These are phyloP conservation scores for Oryzias sinensis DNA, from an alignment of 2,797 vertebrate species.

Conservation along the genomic window DNA sequence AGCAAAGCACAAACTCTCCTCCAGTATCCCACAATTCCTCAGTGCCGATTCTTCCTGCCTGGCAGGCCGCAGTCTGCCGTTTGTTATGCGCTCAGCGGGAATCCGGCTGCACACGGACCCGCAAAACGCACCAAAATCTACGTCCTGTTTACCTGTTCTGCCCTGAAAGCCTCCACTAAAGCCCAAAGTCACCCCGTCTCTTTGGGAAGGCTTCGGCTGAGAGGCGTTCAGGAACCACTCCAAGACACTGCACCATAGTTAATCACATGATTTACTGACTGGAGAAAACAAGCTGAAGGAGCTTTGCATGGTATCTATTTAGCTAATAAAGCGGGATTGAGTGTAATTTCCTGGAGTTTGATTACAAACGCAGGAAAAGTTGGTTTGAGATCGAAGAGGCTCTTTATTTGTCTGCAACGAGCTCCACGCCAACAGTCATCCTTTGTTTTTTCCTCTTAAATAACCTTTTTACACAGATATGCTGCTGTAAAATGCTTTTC, in stretches of 20 bases:
- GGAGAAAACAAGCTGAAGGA: conserved; percentile 1
- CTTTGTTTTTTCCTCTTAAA: conserved; percentile 49
- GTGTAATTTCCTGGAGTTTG: conserved; percentile 29
- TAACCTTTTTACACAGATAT: conserved; percentile 30
- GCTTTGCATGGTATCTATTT: conserved; percentile 8
- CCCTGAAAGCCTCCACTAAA: neutral
- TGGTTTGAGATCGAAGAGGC: conserved; percentile 21
- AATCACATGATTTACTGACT: conserved; percentile 19
- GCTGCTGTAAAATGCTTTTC: conserved; percentile 40
- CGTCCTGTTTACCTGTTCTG: conserved; percentile 42
- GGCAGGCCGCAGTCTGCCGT: conserved; percentile 54
- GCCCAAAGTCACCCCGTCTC: neutral
- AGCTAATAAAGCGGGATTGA: conserved; percentile 7
- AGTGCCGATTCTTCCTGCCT: conserved; percentile 44
- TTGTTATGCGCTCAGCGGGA: conserved; percentile 63
- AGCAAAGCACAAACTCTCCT: conserved; percentile 54
- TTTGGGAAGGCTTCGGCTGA: conserved; percentile 14
- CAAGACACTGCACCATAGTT: conserved; percentile 11
- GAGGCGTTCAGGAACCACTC: conserved; percentile 20
- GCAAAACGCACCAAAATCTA: conserved; percentile 14
- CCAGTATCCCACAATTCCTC: conserved; percentile 61
- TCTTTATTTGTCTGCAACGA: conserved; percentile 28
- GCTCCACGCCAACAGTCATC: conserved; percentile 47
- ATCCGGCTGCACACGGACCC: conserved; percentile 35
- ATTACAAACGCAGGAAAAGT: conserved; percentile 24